These are phyloP conservation scores for Crotalus viridis DNA, from an alignment of 2,113 vertebrate genomes.

Conservation along the genomic window DNA sequence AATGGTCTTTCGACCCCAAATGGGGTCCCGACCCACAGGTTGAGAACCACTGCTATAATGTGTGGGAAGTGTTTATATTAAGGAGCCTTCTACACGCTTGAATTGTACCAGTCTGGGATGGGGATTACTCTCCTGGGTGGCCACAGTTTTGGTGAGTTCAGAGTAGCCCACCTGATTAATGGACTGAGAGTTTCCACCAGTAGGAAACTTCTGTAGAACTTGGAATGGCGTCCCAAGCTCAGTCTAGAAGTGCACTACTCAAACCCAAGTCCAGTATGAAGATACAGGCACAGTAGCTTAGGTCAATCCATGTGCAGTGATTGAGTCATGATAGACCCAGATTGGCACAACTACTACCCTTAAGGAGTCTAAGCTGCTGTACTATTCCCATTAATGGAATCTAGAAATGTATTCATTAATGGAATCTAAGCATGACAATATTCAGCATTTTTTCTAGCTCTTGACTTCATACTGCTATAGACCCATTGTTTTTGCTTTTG, in stretches of 20 bases:
- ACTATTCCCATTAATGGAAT: not conserved
- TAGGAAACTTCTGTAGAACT: not conserved
- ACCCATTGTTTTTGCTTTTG: not conserved
- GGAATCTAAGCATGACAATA: not conserved
- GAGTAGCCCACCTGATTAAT: not conserved
- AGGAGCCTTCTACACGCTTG: not conserved
- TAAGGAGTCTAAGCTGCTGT: not conserved
- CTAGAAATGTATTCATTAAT: too few species aligned
- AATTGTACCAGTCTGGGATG: not conserved
- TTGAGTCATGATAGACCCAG: not conserved
- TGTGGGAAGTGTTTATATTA: not conserved
- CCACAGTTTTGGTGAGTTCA: not conserved
- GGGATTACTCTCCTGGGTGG: not conserved
- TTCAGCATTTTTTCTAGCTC: not conserved
- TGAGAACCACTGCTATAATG: not conserved
- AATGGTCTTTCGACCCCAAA: too few species aligned
- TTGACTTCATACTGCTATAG: not conserved
- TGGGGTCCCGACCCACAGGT: too few species aligned
- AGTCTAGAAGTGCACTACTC: not conserved
- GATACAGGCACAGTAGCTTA: not conserved
- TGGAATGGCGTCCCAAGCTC: too few species aligned
- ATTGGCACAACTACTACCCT: not conserved
- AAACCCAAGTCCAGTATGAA: not conserved
- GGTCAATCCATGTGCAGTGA: not conserved
- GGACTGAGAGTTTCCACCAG: not conserved